Percentiles rank a stretch among this genome's conserved stretches.
phyloP scores from a whole-genome alignment of 2,888 invertebrate species.

The Ormia ochracea region DNA sequence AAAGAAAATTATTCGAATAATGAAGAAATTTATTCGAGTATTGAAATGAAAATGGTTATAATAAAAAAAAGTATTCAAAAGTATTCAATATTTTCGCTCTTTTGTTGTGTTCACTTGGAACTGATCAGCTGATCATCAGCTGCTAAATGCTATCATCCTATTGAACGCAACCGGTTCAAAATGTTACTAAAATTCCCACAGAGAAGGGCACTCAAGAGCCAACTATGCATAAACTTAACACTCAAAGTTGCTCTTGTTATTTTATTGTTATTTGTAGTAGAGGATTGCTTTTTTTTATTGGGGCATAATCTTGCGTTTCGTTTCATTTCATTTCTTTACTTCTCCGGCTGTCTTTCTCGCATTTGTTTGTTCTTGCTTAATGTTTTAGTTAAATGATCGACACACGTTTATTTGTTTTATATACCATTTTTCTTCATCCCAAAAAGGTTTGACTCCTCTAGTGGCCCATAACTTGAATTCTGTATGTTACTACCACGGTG shows the following conservation, averaged over 20 bases:
- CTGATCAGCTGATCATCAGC: too few species aligned
- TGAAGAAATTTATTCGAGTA: too few species aligned
- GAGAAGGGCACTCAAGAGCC: not conserved
- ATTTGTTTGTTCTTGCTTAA: not conserved
- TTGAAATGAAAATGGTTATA: too few species aligned
- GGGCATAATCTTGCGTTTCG: slow-evolving; percentile 34
- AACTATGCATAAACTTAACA: not conserved
- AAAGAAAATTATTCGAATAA: too few species aligned
- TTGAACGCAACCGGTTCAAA: not conserved
- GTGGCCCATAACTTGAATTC: slow-evolving; percentile 36
- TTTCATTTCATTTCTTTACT: slow-evolving; percentile 13
- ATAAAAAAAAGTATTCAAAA: too few species aligned
- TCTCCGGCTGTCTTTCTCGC: not conserved
- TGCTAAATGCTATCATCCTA: too few species aligned
- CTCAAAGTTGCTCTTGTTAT: slow-evolving; percentile 17
- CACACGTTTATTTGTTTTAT: slow-evolving; percentile 50
- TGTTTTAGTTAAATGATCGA: slow-evolving; percentile 54
- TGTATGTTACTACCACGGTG: slow-evolving; percentile 47
- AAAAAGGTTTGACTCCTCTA: slow-evolving; percentile 45
- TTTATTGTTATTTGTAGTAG: slow-evolving; percentile 25
- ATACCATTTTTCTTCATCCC: not conserved
- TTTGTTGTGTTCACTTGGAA: too few species aligned
- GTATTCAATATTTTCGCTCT: too few species aligned
- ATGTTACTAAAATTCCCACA: not conserved
- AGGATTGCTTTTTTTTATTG: slow-evolving; percentile 54